phyloP scores from a whole-genome alignment of 2,888 invertebrate genomes.

The Amiota mariae region DNA sequence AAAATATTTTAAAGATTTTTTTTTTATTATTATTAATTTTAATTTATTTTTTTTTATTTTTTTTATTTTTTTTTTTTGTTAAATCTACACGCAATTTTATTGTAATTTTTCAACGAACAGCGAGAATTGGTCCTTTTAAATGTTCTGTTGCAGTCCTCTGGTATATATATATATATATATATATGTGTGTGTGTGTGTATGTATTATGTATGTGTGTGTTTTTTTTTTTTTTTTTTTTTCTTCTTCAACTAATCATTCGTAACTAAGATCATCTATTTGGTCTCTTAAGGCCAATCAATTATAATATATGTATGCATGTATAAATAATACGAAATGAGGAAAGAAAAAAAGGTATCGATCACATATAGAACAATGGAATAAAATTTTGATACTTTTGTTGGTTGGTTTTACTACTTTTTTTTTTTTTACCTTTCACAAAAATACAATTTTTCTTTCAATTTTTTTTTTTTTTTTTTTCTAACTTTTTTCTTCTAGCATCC shows the following conservation, averaged over 20 bases:
- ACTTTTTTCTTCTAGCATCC: too few species aligned
- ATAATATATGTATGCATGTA: not conserved
- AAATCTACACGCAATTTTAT: conserved; percentile 26
- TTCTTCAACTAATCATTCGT: too few species aligned
- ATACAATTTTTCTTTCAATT: too few species aligned
- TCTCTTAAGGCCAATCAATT: too few species aligned
- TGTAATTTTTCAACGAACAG: conserved; percentile 21
- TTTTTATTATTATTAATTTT: conserved; percentile 18
- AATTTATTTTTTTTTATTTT: not conserved
- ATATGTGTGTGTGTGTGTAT: too few species aligned
- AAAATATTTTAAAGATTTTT: not conserved
- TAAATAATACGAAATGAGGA: not conserved
- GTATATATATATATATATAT: not conserved
- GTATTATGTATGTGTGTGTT: too few species aligned
- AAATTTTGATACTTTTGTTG: not conserved
- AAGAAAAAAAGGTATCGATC: not conserved
- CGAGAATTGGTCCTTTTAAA: conserved; percentile 26
- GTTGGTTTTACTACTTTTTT: too few species aligned
- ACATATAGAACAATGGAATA: conserved; percentile 7
- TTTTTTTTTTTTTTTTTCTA: too few species aligned
- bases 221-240: not conserved
- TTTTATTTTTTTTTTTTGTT: conserved; percentile 25
- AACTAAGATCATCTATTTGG: too few species aligned
- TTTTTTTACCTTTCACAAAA: too few species aligned
- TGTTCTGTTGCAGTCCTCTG: conserved; percentile 17